A percentile compares a stretch with the other conserved stretches of the same genome.
Conservation (phyloP, 2,888 invertebrate species). For the Athetis lepigone region DNA sequence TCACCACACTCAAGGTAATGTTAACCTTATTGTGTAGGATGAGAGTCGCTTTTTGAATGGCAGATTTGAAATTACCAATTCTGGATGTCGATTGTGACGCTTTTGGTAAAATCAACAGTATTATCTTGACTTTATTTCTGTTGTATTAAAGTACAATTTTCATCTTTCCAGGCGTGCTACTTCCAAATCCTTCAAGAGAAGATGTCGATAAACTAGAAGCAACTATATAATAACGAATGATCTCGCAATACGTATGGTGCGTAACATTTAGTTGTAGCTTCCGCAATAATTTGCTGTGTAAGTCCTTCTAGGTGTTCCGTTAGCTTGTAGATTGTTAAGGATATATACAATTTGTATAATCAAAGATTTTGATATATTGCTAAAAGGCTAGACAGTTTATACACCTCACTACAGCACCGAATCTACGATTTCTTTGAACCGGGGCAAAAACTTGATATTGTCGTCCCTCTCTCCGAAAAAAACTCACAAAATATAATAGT, state of each 20-base stretch:
- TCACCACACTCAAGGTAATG: conserved; percentile 94
- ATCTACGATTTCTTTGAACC: no score
- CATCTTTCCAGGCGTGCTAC: conserved; percentile 92
- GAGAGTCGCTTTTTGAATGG: neutral
- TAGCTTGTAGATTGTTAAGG: conserved; percentile 41
- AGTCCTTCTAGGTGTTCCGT: conserved; percentile 56
- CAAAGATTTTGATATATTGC: no score
- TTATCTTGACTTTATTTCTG: neutral
- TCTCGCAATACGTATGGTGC: conserved; percentile 81
- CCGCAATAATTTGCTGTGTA: conserved; percentile 69
- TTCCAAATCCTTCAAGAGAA: conserved; percentile 94
- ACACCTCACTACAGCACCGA: no score
- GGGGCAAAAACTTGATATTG: no score
- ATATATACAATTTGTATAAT: conserved; percentile 44
- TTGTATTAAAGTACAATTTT: conserved; percentile 4
- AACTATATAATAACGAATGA: conserved; percentile 69
- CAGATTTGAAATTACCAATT: neutral
- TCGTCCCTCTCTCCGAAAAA: no score
- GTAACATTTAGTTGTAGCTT: conserved; percentile 63
- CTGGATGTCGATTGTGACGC: no score
- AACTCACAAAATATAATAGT: no score
- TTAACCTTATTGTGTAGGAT: conserved; percentile 2
- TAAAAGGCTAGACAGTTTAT: no score
- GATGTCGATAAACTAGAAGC: conserved; percentile 86
- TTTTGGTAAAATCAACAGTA: neutral